These are phyloP conservation scores for Odiellus spinosus DNA, from an alignment of 2,888 invertebrate species.

Conservation along the genomic window DNA sequence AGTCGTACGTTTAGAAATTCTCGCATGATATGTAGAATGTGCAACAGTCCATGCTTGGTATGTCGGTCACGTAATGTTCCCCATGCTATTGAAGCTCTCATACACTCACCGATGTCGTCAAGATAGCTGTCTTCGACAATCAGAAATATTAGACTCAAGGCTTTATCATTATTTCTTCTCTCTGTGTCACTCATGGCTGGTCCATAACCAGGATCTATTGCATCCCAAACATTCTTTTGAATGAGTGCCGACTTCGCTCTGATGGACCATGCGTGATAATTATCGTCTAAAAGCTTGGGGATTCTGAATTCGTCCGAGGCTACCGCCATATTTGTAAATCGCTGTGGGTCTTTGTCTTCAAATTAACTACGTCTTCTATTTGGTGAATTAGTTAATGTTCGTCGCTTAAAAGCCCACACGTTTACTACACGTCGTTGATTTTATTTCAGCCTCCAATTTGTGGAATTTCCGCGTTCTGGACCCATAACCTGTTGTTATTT, in stretches of 20 bases:
- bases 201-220: slow-evolving; percentile 4
- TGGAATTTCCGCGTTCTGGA: too few species aligned
- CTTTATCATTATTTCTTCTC: too few species aligned
- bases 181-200: slow-evolving; percentile 1
- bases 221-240: slow-evolving; percentile 5
- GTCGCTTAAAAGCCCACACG: too few species aligned
- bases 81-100: slow-evolving; percentile 4
- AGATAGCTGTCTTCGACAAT: slow-evolving; percentile 3
- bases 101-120: slow-evolving; percentile 6
- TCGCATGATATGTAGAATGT: slow-evolving; percentile 2
- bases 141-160: slow-evolving; percentile 2
- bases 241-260: background rate
- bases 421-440: too few species aligned
- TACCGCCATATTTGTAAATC: too few species aligned
- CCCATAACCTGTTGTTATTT: too few species aligned
- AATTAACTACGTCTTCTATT: too few species aligned
- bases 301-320: slow-evolving; percentile 1
- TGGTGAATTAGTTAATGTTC: too few species aligned
- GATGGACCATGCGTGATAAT: slow-evolving; percentile 1
- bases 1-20: slow-evolving; percentile 4
- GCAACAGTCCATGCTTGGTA: slow-evolving; percentile 5
- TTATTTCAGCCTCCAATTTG: too few species aligned
- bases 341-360: too few species aligned
- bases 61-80: background rate
- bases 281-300: background rate